phyloP scores from a whole-genome alignment of 2,113 vertebrate genomes.

The Notothenia coriiceps region DNA sequence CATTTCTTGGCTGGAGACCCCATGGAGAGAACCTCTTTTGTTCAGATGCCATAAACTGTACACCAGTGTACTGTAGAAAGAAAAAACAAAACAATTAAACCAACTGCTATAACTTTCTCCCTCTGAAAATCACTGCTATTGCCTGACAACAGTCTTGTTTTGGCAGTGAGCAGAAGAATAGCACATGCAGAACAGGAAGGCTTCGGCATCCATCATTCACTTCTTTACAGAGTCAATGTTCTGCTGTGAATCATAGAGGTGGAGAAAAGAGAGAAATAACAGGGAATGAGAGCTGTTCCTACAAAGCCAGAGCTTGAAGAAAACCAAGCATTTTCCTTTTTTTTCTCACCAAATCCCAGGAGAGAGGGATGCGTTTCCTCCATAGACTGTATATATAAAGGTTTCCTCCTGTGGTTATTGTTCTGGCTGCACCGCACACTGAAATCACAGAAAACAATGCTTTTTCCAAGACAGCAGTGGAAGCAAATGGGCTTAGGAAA shows the following conservation, averaged over 20 bases:
- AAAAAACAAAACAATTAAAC: constrained; percentile 36
- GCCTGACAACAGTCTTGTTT: constrained; percentile 28
- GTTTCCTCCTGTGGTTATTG: constrained; percentile 49
- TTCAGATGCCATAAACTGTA: constrained; percentile 50
- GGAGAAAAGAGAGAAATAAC: constrained; percentile 29
- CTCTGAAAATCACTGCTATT: constrained; percentile 3
- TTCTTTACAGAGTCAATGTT: constrained; percentile 57
- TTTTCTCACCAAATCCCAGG: constrained; percentile 46
- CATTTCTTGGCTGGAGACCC: constrained; percentile 38
- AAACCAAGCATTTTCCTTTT: constrained; percentile 69
- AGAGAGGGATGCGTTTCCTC: constrained; percentile 52
- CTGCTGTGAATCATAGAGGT: constrained; percentile 65
- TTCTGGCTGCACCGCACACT: constrained; percentile 31
- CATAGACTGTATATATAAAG: background rate
- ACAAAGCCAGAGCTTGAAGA: constrained; percentile 57
- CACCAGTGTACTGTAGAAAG: background rate
- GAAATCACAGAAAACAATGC: constrained; percentile 39
- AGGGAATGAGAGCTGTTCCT: constrained; percentile 42
- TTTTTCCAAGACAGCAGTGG: constrained; percentile 24
- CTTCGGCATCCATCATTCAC: constrained; percentile 48
- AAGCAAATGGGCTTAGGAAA: constrained; percentile 42
- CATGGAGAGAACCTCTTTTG: constrained; percentile 32
- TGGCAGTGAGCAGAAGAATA: constrained; percentile 15
- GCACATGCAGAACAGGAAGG: constrained; percentile 36
- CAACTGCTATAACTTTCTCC: background rate